Evolutionary conservation across 2,888 invertebrate genomes (phyloP).

Genomic region (Sphaerophoria taeniata): DNA sequence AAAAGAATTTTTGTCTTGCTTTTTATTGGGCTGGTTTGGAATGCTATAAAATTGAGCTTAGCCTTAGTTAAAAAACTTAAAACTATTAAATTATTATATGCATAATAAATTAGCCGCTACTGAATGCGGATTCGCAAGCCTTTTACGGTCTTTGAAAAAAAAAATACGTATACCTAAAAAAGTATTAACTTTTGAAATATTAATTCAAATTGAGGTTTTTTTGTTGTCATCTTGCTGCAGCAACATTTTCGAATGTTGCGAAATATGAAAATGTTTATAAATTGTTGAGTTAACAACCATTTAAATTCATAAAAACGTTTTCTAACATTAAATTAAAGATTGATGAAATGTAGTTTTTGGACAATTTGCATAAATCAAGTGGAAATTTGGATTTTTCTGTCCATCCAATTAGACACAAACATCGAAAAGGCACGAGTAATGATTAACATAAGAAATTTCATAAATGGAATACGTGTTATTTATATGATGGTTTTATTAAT

Average conservation of each 20-base stretch:
- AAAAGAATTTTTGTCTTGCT: constrained; percentile 5
- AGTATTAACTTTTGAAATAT: neutral
- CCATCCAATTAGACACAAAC: neutral
- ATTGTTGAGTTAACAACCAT: neutral
- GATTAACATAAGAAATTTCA: constrained; percentile 33
- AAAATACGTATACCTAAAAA: neutral
- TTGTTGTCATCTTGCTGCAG: neutral
- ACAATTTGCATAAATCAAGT: constrained; percentile 2
- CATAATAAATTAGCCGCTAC: constrained; percentile 8
- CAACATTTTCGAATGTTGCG: constrained; percentile 6
- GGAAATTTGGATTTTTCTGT: neutral
- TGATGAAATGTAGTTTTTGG: neutral
- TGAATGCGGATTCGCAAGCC: neutral
- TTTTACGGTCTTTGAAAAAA: neutral
- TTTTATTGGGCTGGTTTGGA: constrained; percentile 30
- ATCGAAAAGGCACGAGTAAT: constrained; percentile 2
- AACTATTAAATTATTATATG: neutral
- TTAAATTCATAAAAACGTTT: neutral
- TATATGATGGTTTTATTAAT: constrained; percentile 51
- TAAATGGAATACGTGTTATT: constrained; percentile 41
- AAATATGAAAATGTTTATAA: neutral
- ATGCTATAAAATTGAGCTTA: constrained; percentile 42
- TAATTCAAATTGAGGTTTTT: no score
- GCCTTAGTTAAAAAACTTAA: neutral
- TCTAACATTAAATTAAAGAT: constrained; percentile 1